Conservation (phyloP, 2,797 vertebrate genomes). For the Manis pentadactyla region DNA sequence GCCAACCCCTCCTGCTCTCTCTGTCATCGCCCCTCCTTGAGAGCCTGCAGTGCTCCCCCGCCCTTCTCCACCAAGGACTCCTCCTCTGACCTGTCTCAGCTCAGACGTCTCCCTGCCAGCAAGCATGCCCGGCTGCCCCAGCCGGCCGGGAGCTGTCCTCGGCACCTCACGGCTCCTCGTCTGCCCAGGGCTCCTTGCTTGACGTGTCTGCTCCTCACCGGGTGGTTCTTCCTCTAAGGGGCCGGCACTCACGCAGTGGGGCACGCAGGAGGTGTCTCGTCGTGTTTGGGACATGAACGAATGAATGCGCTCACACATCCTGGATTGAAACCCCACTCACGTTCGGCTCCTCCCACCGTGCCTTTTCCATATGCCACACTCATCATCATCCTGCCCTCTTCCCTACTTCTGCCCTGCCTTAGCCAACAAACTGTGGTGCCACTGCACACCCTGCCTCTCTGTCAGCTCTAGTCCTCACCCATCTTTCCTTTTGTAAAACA, state of each 20-base stretch:
- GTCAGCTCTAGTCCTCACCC: not conserved
- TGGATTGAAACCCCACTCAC: not conserved
- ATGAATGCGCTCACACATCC: not conserved
- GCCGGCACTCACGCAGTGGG: not conserved
- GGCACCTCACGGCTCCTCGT: accelerated
- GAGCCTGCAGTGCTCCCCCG: not conserved
- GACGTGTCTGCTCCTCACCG: too few species aligned
- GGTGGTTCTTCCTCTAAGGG: not conserved
- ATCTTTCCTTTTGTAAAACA: not conserved
- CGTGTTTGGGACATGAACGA: not conserved
- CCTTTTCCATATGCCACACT: too few species aligned
- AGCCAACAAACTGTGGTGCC: accelerated
- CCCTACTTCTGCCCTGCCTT: accelerated
- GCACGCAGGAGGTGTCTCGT: not conserved
- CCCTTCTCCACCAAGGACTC: not conserved
- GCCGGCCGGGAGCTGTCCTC: not conserved
- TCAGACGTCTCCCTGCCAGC: not conserved
- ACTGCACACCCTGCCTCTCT: not conserved
- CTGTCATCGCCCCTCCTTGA: not conserved
- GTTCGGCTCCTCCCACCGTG: not conserved
- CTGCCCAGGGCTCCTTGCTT: not conserved
- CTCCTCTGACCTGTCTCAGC: not conserved
- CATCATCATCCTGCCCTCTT: too few species aligned
- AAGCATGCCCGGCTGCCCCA: not conserved
- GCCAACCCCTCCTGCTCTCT: not conserved